These are phyloP conservation scores for Solen grandis DNA, from an alignment of 1,140 invertebrate species.

Conservation along the genomic window DNA sequence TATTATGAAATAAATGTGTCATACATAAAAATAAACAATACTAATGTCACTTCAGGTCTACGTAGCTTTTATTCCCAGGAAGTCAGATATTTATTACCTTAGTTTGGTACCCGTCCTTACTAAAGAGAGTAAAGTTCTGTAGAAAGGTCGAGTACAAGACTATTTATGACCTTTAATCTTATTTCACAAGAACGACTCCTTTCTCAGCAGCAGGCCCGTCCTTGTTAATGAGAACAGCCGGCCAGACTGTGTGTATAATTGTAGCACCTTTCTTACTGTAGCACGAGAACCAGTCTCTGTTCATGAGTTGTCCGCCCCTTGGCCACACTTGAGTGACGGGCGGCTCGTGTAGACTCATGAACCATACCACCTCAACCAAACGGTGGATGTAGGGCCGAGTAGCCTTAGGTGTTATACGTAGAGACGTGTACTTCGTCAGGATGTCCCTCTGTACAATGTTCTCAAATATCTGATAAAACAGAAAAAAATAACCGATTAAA, in stretches of 20 bases:
- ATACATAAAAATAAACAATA: too few relatives aligned
- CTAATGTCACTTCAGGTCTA: too few relatives aligned
- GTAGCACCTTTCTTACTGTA: conserved; percentile 44
- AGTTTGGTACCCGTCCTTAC: too few relatives aligned
- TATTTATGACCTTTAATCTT: too few relatives aligned
- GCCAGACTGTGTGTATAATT: conserved; percentile 48
- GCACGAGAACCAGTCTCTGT: conserved; percentile 44
- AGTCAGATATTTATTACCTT: too few relatives aligned
- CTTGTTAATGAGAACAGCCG: conserved; percentile 29
- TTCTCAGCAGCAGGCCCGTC: conserved; percentile 33
- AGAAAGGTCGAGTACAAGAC: too few relatives aligned
- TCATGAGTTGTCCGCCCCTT: conserved; percentile 46
- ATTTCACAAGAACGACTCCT: conserved; percentile 39
- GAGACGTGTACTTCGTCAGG: not conserved
- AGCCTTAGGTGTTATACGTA: conserved; percentile 26
- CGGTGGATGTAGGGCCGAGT: conserved; percentile 31
- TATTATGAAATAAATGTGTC: too few relatives aligned
- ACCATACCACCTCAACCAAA: conserved; percentile 34
- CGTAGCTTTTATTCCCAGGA: too few relatives aligned
- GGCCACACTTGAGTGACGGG: conserved; percentile 33
- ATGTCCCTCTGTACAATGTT: conserved; percentile 21
- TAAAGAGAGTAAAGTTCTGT: too few relatives aligned
- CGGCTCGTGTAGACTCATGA: conserved; percentile 39
- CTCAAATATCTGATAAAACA: conserved; percentile 39
- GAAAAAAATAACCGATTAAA: too few relatives aligned